phyloP scores from a whole-genome alignment of 2,888 invertebrate genomes.

The Plagodis pulveraria region DNA sequence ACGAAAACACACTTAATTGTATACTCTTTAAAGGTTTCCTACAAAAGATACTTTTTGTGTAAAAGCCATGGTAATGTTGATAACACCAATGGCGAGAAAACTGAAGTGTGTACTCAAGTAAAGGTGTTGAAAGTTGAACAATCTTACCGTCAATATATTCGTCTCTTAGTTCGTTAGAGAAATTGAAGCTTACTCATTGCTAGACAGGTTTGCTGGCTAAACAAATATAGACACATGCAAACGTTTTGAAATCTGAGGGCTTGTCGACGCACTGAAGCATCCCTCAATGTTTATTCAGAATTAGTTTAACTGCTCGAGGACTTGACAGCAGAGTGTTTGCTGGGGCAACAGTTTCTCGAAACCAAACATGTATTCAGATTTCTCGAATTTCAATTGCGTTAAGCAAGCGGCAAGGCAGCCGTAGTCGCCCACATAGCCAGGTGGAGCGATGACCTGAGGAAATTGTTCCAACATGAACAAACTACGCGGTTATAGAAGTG shows the following conservation, averaged over 20 bases:
- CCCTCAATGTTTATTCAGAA: slow-evolving; percentile 54
- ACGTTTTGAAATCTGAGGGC: slow-evolving; percentile 68
- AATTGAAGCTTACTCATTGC: slow-evolving; percentile 49
- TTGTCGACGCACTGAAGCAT: slow-evolving; percentile 50
- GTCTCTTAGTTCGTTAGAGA: slow-evolving; percentile 26
- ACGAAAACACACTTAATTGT: slow-evolving; percentile 6
- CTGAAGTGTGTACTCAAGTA: not conserved
- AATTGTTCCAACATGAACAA: not conserved
- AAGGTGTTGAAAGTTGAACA: slow-evolving; percentile 11
- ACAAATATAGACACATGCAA: slow-evolving; percentile 58
- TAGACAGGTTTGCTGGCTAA: slow-evolving; percentile 36
- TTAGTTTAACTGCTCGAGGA: slow-evolving; percentile 49
- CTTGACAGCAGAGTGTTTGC: slow-evolving; percentile 42
- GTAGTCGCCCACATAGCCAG: slow-evolving; percentile 20
- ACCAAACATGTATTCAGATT: slow-evolving; percentile 22
- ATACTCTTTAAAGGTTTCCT: slow-evolving; percentile 2
- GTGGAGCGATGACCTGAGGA: slow-evolving; percentile 20
- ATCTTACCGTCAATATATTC: slow-evolving; percentile 36
- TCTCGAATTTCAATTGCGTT: slow-evolving; percentile 31
- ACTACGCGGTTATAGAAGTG: no score
- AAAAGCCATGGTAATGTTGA: not conserved
- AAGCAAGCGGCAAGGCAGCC: slow-evolving; percentile 18
- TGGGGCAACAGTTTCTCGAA: slow-evolving; percentile 30
- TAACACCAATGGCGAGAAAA: not conserved
- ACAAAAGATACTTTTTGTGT: not conserved